phyloP scores from a whole-genome alignment of 2,113 vertebrate genomes.

The Polypterus senegalus region DNA sequence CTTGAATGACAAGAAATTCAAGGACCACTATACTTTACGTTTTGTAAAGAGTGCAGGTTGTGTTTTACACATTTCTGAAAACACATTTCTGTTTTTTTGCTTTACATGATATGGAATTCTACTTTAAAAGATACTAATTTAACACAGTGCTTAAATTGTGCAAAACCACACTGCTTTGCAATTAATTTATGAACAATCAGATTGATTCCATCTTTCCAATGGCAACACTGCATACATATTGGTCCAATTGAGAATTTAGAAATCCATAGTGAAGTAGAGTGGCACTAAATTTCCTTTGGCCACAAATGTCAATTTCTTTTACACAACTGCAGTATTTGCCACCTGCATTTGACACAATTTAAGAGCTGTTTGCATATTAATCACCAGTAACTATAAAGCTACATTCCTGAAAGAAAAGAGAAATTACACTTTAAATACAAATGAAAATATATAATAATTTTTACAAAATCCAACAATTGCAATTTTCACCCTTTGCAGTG shows the following conservation, averaged over 20 bases:
- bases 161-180: conserved; percentile 24
- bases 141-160: conserved; percentile 54
- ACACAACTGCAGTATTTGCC: conserved; percentile 31
- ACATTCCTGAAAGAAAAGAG: conserved; percentile 52
- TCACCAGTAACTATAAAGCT: conserved; percentile 8
- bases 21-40: conserved; percentile 41
- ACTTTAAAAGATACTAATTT: conserved; percentile 28
- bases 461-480: neutral
- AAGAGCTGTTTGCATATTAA: conserved; percentile 5
- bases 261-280: no score
- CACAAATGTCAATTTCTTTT: conserved; percentile 31
- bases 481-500: neutral
- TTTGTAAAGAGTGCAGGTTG: conserved; percentile 23
- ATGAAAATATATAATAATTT: conserved; percentile 1
- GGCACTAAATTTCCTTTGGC: no score
- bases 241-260: no score
- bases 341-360: neutral
- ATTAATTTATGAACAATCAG: conserved; percentile 3
- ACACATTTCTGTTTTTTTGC: conserved; percentile 40
- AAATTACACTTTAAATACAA: conserved; percentile 46
- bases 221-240: no score
- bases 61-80: conserved; percentile 39
- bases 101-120: conserved; percentile 36
- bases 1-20: conserved; percentile 41
- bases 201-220: no score